phyloP scores from a whole-genome alignment of 1,140 invertebrate species.

The Pectinophora gossypiella region DNA sequence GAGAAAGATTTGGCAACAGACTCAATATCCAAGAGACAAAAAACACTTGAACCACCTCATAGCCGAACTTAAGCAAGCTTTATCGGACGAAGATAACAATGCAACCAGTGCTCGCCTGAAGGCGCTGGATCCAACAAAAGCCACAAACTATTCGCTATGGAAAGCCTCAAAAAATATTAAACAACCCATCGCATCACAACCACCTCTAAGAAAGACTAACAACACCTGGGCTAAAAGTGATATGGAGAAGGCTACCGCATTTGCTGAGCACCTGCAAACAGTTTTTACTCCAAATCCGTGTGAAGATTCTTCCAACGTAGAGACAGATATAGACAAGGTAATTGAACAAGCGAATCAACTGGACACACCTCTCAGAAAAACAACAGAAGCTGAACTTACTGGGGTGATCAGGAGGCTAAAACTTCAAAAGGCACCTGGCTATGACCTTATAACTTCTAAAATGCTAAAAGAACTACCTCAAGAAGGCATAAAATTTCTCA shows the following conservation, averaged over 20 bases:
- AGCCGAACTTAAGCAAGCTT: constrained; percentile 10
- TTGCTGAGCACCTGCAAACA: no score
- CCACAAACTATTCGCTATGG: constrained; percentile 20
- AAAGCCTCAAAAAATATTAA: constrained; percentile 21
- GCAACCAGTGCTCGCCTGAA: constrained; percentile 5
- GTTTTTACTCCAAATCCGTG: no score
- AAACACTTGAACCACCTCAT: constrained; percentile 11
- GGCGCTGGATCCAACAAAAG: constrained; percentile 10
- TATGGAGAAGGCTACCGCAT: no score
- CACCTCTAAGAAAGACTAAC: no score
- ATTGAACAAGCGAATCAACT: background rate
- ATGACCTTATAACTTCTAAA: background rate
- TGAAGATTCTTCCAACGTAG: no score
- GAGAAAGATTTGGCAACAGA: no score
- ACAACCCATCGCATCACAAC: no score
- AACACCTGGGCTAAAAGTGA: no score
- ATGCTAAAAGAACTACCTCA: background rate
- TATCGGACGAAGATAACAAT: constrained; percentile 11
- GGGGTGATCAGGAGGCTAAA: background rate
- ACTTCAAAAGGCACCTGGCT: background rate
- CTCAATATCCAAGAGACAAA: constrained; percentile 13
- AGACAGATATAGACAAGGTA: background rate
- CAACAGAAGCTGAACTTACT: background rate
- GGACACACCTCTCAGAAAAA: background rate
- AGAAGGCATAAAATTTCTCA: background rate